Base-by-base conservation (phyloP, 2,888 invertebrate genomes). In the Dexiosoma caninum region DNA sequence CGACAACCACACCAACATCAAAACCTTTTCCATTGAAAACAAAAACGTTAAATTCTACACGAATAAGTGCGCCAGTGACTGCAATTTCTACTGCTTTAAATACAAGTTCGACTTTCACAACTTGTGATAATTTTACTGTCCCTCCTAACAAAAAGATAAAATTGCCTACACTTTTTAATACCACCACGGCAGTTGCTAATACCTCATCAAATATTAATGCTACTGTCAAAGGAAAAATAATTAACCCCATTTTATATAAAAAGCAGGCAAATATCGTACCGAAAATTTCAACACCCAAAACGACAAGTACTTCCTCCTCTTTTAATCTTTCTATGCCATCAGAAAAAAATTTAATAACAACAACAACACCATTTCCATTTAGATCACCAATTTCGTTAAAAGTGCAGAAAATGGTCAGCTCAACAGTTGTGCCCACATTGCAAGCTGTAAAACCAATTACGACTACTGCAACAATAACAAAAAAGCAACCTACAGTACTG, bases 211-310 rank as follows among this genome's bases (percentile, higher is more conserved):
- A 14, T 5, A 16, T 42, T 14, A 16, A 14, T 51, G 19, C 40
- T 59, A 16, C 21, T 10, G n/a, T n/a, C 10, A 51, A 51, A 42
- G 16, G 12, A 1, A 67, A 67, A n/a, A 9, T 67, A 14, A 32
- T 75, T 16, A 66, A 66, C 2, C 23, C 67, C 2, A n/a, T 51
- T 16, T 40, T 67, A n/a, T 59, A 42, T 42, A 42, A 40, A 51
- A 75, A 75, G 10, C 67, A 51, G 30, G 0, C 42, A 32, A 67
- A 59, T 1, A 27, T 67, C 42, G 49, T 37, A 42, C 32, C 51
- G 10, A 49, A 35, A 67, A 27, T 51, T 67, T 59, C 75, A 42
- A n/a, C 67, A 40, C 44, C 62, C 10, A 53, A n/a, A 42, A 12
- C 46, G 12, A 2, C 14, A 30, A 51, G 14, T 9, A 42, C 35